Evolutionary conservation across 2,797 vertebrate genomes (phyloP).

Genomic region (Dipus sagitta): DNA sequence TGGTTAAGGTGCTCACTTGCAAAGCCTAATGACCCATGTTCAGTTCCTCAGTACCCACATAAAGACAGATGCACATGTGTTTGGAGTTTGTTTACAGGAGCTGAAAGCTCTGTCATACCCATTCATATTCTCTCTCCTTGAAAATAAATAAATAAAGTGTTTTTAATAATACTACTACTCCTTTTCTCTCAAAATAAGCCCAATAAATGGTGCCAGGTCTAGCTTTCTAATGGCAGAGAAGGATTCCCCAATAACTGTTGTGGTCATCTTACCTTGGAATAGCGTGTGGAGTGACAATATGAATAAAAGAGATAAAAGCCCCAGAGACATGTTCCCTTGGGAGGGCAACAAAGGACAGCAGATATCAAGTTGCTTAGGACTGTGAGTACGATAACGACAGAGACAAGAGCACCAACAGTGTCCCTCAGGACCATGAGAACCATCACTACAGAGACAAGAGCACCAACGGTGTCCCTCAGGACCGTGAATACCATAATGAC

Average conservation of each 20-base stretch:
- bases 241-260: not conserved
- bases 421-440: too few relatives aligned
- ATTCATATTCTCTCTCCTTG: too few relatives aligned
- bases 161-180: not conserved
- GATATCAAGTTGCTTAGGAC: not conserved
- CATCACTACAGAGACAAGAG: not conserved
- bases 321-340: not conserved
- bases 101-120: too few relatives aligned
- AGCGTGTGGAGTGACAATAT: too few relatives aligned
- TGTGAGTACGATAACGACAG: not conserved
- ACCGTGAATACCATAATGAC: not conserved
- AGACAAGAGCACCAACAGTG: not conserved
- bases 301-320: too few relatives aligned
- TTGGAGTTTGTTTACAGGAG: too few relatives aligned
- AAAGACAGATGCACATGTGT: too few relatives aligned
- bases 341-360: not conserved
- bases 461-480: too few relatives aligned
- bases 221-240: not conserved
- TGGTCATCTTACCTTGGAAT: not conserved
- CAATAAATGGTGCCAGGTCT: not conserved
- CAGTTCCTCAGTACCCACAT: too few relatives aligned
- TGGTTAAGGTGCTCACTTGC: too few relatives aligned
- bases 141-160: too few relatives aligned
- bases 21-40: too few relatives aligned
- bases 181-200: conserved; percentile 17